Percentiles rank a stretch among this genome's conserved stretches.
These are phyloP conservation scores for Anoplolepis gracilipes DNA, from an alignment of 1,140 invertebrate species.

Conservation along the genomic window DNA sequence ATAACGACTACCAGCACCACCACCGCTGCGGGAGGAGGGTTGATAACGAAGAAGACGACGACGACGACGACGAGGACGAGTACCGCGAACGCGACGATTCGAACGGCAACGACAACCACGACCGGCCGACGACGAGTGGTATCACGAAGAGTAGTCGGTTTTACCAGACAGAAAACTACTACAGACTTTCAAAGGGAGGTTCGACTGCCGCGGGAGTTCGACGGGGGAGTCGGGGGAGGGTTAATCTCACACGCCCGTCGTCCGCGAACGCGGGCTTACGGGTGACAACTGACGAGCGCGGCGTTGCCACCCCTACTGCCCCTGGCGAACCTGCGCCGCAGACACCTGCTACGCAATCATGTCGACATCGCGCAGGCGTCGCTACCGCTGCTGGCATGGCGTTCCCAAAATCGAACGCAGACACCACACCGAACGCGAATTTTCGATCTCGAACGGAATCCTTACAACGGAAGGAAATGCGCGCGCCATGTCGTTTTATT, in stretches of 20 bases:
- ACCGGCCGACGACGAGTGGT: slow-evolving; percentile 37
- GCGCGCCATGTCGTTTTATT: too few species aligned
- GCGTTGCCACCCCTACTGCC: slow-evolving; percentile 75
- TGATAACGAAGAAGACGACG: slow-evolving; percentile 47
- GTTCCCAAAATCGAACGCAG: slow-evolving; percentile 4
- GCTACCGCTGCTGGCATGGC: too few species aligned
- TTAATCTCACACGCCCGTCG: slow-evolving; percentile 81
- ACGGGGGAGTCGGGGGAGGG: slow-evolving; percentile 72
- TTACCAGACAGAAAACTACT: slow-evolving; percentile 56
- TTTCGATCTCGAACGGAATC: neutral
- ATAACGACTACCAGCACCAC: slow-evolving; percentile 59
- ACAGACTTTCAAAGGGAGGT: slow-evolving; percentile 50
- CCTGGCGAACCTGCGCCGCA: slow-evolving; percentile 76
- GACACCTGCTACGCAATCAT: slow-evolving; percentile 67
- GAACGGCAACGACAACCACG: slow-evolving; percentile 19
- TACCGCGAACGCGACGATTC: neutral
- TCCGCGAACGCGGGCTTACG: slow-evolving; percentile 84
- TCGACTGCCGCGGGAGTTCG: slow-evolving; percentile 26
- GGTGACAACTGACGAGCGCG: slow-evolving; percentile 83
- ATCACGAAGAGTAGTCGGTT: slow-evolving; percentile 23
- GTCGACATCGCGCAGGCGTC: slow-evolving; percentile 68
- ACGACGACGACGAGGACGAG: slow-evolving; percentile 40
- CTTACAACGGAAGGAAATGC: neutral
- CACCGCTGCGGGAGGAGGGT: slow-evolving; percentile 38
- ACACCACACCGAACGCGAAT: neutral